These are phyloP conservation scores for Camptogramma bilineatum DNA, from an alignment of 2,888 invertebrate genomes.

Conservation along the genomic window DNA sequence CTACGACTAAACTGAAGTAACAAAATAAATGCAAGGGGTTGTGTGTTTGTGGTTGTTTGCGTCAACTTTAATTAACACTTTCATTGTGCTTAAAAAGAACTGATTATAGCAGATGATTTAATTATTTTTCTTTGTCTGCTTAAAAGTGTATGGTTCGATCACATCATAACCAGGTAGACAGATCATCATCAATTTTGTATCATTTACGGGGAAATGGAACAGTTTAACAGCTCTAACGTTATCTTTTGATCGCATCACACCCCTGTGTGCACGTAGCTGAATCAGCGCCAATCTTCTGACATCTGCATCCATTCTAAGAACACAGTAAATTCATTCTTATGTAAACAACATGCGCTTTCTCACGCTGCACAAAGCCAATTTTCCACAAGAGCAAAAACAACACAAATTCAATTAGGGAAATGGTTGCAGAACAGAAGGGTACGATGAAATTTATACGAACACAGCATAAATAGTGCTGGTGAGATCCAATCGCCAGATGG, in stretches of 20 bases:
- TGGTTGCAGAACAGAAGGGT: constrained; percentile 69
- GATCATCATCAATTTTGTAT: too few relatives aligned
- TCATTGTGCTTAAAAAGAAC: neutral
- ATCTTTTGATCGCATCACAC: neutral
- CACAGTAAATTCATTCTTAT: constrained; percentile 57
- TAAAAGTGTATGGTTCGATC: too few relatives aligned
- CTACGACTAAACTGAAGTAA: neutral
- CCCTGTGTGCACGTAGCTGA: constrained; percentile 4
- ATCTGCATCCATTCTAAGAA: constrained; percentile 58
- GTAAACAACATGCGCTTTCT: constrained; percentile 72
- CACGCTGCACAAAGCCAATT: constrained; percentile 80
- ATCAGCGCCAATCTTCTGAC: constrained; percentile 46
- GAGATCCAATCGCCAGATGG: constrained; percentile 72
- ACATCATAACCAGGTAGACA: too few relatives aligned
- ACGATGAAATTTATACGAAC: constrained; percentile 65
- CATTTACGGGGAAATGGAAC: too few relatives aligned
- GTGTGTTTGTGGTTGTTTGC: too few relatives aligned
- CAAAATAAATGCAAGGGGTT: neutral
- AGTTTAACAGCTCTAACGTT: too few relatives aligned
- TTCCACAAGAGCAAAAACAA: constrained; percentile 77
- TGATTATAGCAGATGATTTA: too few relatives aligned
- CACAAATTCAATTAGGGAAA: constrained; percentile 82
- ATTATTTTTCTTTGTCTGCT: too few relatives aligned
- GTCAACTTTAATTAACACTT: too few relatives aligned
- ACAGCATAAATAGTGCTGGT: constrained; percentile 64